Evolutionary conservation across 2,113 vertebrate genomes (phyloP), one percentile per base, ranked within the genome.

Genomic region (Otis tarda): DNA sequence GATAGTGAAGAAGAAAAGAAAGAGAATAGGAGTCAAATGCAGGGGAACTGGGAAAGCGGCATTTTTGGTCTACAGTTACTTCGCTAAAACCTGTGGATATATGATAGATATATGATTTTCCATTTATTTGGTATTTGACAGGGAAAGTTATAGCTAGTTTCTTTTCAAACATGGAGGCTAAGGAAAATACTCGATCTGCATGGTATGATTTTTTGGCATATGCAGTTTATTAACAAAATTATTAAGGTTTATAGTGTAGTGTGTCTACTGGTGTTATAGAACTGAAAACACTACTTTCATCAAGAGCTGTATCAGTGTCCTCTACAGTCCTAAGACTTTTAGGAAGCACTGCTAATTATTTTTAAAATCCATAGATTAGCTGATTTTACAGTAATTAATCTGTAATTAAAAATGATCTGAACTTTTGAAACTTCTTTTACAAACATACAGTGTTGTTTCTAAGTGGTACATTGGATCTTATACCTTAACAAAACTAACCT

Each of bases 11-110:
- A 94, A 77, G 90, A 71, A 80, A 88, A 78, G 41, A 78, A 61
- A 81, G 78, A 85, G 68, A 94, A 92, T 77, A 89, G 64, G 73
- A 86, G 74, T 94, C 65, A 93, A 86, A 93, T 75, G 52, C 77
- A 70, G 90, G 75, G 69, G 68, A 87, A 71, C 76, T 67, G 75
- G 33, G 43, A 87, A 95, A 41, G 60, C 56, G 67, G 25, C 3
- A 27, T 90, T 94, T 93, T 76, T 45, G 7, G 13, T 73, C 70
- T 93, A 39, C 22, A 73, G 43, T 96, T 91, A 63, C 45, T 94
- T 77, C 31, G 23, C 81, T 87, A 43, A 92, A 88, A 95, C 76
- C 33, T 80, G 47, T 80, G 92, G 88, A 60, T 90, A 59, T 45
- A 78, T 65, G 79, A 87, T 55, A 77, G 83, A 59, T 80, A 43